phyloP scores from a whole-genome alignment of 2,888 invertebrate species.

The Sinhomidia bicolor region DNA sequence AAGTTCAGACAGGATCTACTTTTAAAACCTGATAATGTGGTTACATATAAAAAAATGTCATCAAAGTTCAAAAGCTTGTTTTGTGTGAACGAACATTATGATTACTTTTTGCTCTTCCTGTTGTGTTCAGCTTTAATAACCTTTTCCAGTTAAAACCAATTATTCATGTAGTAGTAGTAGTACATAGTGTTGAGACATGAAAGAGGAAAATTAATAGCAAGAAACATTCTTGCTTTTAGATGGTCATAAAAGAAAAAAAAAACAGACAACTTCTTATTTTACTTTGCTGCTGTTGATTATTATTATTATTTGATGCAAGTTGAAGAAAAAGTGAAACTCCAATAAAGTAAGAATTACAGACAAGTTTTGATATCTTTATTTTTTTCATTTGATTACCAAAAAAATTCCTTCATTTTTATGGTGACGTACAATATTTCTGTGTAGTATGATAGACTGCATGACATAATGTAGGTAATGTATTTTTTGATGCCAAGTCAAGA shows the following conservation, averaged over 20 bases:
- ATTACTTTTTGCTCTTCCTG: slow-evolving; percentile 40
- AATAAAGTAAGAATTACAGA: not conserved
- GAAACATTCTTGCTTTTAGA: not conserved
- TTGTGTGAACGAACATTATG: slow-evolving; percentile 41
- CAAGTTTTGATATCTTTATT: slow-evolving; percentile 44
- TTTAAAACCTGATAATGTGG: slow-evolving; percentile 11
- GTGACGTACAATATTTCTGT: not conserved
- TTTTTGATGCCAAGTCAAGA: slow-evolving; percentile 54
- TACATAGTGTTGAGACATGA: not conserved
- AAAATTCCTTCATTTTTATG: not conserved
- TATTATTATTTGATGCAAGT: not conserved
- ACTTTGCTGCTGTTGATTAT: not conserved
- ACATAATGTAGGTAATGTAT: not conserved
- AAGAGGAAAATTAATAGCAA: slow-evolving; percentile 3
- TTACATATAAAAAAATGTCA: slow-evolving; percentile 40
- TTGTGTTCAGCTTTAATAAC: not conserved
- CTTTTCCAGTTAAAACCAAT: slow-evolving; percentile 61
- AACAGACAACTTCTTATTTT: not conserved
- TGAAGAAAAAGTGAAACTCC: not conserved
- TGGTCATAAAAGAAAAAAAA: not conserved
- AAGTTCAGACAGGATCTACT: not conserved
- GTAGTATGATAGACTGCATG: not conserved
- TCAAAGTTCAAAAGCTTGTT: slow-evolving; percentile 60
- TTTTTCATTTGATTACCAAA: slow-evolving; percentile 8
- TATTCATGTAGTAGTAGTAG: not conserved